A percentile compares a stretch with the other conserved stretches of the same genome.
Evolutionary conservation across 1,140 invertebrate genomes (phyloP).

Genomic region (Drosophila miranda): DNA sequence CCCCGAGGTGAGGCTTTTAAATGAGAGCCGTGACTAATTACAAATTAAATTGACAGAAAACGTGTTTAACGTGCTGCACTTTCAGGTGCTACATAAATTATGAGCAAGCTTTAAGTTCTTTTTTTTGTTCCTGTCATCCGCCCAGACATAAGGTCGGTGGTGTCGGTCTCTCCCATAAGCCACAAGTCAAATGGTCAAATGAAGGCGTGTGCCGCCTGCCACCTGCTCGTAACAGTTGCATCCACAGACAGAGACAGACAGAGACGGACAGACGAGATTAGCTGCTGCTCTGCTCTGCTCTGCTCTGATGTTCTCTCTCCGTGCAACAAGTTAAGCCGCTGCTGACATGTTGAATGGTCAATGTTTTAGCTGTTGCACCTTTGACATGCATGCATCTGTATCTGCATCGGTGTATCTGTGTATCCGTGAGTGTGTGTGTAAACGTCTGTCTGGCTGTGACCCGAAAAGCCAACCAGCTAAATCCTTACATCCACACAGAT

Average conservation of each 20-base stretch:
- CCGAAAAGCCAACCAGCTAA: conserved; percentile 36
- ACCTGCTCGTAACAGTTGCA: too few species aligned
- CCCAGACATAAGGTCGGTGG: not conserved
- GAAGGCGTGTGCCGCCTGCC: conserved; percentile 5
- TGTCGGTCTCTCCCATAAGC: not conserved
- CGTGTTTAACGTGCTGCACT: conserved; percentile 64
- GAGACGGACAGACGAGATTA: conserved; percentile 9
- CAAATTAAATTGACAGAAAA: conserved; percentile 74
- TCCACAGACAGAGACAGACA: too few species aligned
- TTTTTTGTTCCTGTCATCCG: conserved; percentile 19
- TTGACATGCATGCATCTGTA: conserved; percentile 39
- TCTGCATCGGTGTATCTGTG: not conserved
- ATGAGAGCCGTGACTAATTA: conserved; percentile 73
- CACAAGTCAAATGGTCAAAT: conserved; percentile 33
- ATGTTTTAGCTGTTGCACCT: conserved; percentile 52
- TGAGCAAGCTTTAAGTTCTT: conserved; percentile 19
- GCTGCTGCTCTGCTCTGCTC: conserved; percentile 1
- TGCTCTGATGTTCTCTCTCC: not conserved
- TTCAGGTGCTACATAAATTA: conserved; percentile 60
- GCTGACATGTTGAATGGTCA: conserved; percentile 60
- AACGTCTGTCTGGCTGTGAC: not conserved
- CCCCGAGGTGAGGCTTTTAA: conserved; percentile 30
- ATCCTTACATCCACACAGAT: conserved; percentile 36
- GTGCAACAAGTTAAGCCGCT: conserved; percentile 68
- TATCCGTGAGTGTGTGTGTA: not conserved